Base-by-base conservation (phyloP, 2,888 invertebrate species). In the Pinctada fucata region DNA sequence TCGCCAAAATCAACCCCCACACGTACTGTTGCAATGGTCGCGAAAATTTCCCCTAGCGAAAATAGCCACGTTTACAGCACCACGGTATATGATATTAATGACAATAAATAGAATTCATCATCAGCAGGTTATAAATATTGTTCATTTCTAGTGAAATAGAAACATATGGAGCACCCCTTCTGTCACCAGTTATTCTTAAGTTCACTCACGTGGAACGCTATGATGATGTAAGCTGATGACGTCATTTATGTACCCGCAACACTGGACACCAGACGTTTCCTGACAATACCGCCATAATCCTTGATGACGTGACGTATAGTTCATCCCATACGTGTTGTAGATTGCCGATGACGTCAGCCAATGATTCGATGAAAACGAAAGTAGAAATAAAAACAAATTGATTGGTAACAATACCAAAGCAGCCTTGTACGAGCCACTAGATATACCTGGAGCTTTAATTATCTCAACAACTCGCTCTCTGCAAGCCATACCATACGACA, bases 221-320 rank as follows among this genome's bases (percentile, higher is more conserved):
- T 6, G 8, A 72, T 52, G 51, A n/a, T 72, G 51, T 10, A 72
- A 13, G 45, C 52, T 47, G 47, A 72, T 72, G 49, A 72, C 52
- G 4, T 72, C 72, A 45, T 72, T 72, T 16, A 72, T 72, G 10
- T 72, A 72, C 4, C 72, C 72, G 31, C 72, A 72, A 45, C 72
- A 72, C 2, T 50, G 50, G 6, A 52, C 58, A 31, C 58, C 72
- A 52, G 52, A 13, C 2, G 51, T 8, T 13, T 49, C 58, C 3
- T 72, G 52, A 31, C 72, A 72, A 13, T 52, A 72, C 45, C 31
- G 16, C 72, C 72, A 72, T 52, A 72, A 49, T 8, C 72, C 72
- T 45, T 72, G 72, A 3, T 8, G 16, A 10, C 72, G 16, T 10
- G 58, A 58, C 13, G 6, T 13, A 58, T 58, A 58, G 13, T 6